Evolutionary conservation across 2,797 vertebrate species (phyloP), one percentile per base, ranked within the genome.

Genomic region (Paedocypris micromegethes): DNA sequence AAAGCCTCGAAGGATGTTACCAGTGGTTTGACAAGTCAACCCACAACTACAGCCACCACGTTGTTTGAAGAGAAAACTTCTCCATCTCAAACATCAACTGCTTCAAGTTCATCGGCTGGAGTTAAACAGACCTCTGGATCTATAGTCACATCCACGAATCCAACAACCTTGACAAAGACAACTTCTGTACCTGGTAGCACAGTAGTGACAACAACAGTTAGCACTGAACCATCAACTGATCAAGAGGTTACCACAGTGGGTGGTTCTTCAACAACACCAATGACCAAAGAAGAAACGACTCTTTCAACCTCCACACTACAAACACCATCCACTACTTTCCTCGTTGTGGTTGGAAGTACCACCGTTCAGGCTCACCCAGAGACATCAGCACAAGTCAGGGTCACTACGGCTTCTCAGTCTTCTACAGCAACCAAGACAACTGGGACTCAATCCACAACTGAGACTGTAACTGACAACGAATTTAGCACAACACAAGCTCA

Each of bases 21-120:
- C 5, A 70, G 58, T 41, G 50, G 8, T 9, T 42, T 8, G 3
- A 9, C 58, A 55, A 54, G 41, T 5, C 40, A 46, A 4, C 9
- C 86, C 0, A 61, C 82, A 64, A 78, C 90, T 6, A 44, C 55
- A 40, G 42, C 5, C 9, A 55, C 66, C 2, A 74, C 72, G 3
- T 5, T 58, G 46, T 9, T 43, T 5, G 44, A 53, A 47, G 37
- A 44, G 23, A 6, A 66, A 53, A 41, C 67, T 9, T 70, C 68
- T 4, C 65, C 43, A 44, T 37, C 39, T 23, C 40, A 64, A 6
- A 47, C 42, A 39, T 70, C n/a, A n/a, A n/a, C n/a, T n/a, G n/a
- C 3, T 2, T 48, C 63, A 50, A 1, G 70, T 7, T 50, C 42
- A 7, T 52, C 46, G 4, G 52, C 49, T 4, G 66, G 58, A 2